Evolutionary conservation across 2,113 vertebrate genomes (phyloP).

Genomic region (Callipepla squamata): DNA sequence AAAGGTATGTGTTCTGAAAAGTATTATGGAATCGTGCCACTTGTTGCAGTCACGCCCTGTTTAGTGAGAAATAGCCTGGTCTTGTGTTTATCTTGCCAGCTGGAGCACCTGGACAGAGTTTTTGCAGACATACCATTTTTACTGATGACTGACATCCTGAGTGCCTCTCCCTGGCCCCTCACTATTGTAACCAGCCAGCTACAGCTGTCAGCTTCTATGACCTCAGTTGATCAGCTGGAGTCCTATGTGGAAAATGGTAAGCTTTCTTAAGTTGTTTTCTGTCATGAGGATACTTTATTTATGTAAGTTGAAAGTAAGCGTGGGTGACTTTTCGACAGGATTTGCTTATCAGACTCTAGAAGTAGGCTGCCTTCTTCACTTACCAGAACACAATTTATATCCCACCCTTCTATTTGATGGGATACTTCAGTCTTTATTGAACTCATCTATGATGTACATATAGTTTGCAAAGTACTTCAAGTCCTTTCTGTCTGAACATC

Average conservation of each 20-base stretch:
- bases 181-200: constrained; percentile 86
- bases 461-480: neutral
- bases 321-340: neutral
- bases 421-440: neutral
- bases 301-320: neutral
- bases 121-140: constrained; percentile 92
- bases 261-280: neutral
- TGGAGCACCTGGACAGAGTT: constrained; percentile 90
- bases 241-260: constrained; percentile 89
- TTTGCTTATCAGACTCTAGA: neutral
- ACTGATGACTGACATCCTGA: constrained; percentile 91
- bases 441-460: neutral
- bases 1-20: constrained; percentile 82
- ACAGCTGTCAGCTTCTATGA: constrained; percentile 84
- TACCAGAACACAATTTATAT: neutral
- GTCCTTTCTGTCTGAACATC: neutral
- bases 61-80: neutral
- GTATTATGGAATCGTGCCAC: neutral
- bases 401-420: neutral
- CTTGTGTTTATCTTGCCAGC: constrained; percentile 74
- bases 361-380: neutral
- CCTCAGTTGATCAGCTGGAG: constrained; percentile 82
- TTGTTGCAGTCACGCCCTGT: neutral
- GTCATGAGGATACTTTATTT: neutral
- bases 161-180: constrained; percentile 93